Evolutionary conservation across 2,797 vertebrate genomes (phyloP).

Genomic region (Tenualosa ilisha): DNA sequence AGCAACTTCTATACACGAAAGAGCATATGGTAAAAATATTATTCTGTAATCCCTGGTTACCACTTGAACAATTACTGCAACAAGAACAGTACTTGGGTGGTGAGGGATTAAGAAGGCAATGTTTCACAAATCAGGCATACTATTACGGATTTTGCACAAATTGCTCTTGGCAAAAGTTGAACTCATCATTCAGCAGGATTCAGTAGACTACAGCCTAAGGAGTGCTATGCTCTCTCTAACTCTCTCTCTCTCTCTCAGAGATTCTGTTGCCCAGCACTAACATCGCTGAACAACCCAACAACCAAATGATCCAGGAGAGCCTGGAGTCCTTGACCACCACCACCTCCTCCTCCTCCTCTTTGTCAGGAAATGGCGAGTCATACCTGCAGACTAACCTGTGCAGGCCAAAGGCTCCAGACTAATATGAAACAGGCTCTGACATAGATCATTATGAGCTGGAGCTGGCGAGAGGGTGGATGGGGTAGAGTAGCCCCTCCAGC

Average conservation of each 20-base stretch:
- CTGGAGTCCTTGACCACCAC: too few relatives aligned
- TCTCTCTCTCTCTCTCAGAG: too few relatives aligned
- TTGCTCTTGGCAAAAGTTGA: neutral
- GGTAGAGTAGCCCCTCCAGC: neutral
- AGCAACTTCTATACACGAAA: neutral
- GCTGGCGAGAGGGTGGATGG: neutral
- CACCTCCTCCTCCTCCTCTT: too few relatives aligned
- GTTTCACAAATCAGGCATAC: slow-evolving; percentile 6
- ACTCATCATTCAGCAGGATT: neutral
- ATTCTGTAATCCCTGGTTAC: neutral
- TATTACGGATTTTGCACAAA: neutral
- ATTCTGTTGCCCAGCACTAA: too few relatives aligned
- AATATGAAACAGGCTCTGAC: too few relatives aligned
- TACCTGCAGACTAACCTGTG: too few relatives aligned
- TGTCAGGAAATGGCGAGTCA: too few relatives aligned
- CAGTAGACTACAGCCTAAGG: neutral
- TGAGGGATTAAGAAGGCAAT: neutral
- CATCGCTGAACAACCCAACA: too few relatives aligned
- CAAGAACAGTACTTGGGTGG: neutral
- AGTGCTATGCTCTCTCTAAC: neutral
- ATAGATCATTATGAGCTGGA: too few relatives aligned
- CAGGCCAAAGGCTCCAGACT: too few relatives aligned
- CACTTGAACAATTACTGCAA: neutral
- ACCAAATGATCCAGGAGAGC: too few relatives aligned
- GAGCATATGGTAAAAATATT: neutral